phyloP scores from a whole-genome alignment of 2,797 vertebrate genomes.

The Hippopotamyrus pictus region DNA sequence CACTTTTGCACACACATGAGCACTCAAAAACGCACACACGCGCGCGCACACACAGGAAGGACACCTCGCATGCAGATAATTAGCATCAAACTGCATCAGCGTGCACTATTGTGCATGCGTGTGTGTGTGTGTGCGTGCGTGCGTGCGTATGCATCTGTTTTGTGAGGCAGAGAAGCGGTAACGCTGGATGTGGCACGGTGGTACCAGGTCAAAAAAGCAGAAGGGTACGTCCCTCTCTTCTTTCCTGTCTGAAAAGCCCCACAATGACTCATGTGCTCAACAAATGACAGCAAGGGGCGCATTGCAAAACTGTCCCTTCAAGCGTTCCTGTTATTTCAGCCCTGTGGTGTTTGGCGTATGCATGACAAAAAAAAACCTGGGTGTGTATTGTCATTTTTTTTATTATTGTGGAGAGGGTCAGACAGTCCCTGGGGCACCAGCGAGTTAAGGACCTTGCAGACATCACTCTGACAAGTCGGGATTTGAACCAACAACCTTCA shows the following conservation, averaged over 20 bases:
- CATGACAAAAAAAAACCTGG: not conserved
- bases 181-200: not conserved
- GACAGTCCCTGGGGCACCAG: not conserved
- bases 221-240: not conserved
- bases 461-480: not conserved
- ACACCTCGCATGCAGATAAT: not conserved
- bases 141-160: not conserved
- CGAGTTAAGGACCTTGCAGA: not conserved
- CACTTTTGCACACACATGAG: not conserved
- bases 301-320: not conserved
- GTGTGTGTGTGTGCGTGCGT: not conserved
- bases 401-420: not conserved
- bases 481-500: not conserved
- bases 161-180: not conserved
- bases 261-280: not conserved
- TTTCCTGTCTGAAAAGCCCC: slow-evolving; percentile 7
- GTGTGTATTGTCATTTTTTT: not conserved
- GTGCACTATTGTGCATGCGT: not conserved
- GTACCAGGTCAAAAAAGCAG: slow-evolving; percentile 8
- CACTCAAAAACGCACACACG: not conserved
- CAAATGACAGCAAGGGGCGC: not conserved
- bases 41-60: not conserved
- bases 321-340: not conserved
- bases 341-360: not conserved
- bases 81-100: not conserved